Evolutionary conservation across 2,888 invertebrate genomes (phyloP).

Genomic region (Pyrochroa serraticornis): DNA sequence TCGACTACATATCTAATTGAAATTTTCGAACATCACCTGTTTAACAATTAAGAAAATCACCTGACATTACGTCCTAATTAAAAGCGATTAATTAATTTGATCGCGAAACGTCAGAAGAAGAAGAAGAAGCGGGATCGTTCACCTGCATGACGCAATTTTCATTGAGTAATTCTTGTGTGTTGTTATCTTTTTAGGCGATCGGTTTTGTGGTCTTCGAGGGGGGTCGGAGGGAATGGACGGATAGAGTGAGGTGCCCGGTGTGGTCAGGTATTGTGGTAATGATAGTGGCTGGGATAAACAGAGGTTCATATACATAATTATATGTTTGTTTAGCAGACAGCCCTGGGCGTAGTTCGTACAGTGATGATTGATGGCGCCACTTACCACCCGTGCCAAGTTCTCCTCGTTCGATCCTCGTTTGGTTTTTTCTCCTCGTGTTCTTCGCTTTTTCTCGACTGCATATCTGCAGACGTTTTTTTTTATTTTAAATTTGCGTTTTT

Average conservation of each 20-base stretch:
- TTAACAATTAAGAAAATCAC: too few species aligned
- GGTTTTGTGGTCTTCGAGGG: too few species aligned
- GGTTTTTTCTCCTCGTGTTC: slow-evolving; percentile 1
- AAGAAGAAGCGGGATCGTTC: too few species aligned
- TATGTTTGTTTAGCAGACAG: slow-evolving; percentile 61
- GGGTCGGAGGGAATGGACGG: slow-evolving; percentile 17
- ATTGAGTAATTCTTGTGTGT: slow-evolving; percentile 1
- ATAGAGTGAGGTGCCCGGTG: slow-evolving; percentile 36
- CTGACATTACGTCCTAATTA: too few species aligned
- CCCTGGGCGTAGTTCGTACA: slow-evolving; percentile 57
- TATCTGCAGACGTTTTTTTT: too few species aligned
- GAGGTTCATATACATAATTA: slow-evolving; percentile 60
- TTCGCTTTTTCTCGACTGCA: too few species aligned
- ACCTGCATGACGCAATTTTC: background rate
- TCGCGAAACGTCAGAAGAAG: too few species aligned
- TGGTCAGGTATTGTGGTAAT: slow-evolving; percentile 51
- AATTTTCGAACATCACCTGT: too few species aligned
- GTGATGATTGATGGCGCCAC: slow-evolving; percentile 58
- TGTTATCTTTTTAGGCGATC: slow-evolving; percentile 39
- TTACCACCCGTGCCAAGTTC: slow-evolving; percentile 48
- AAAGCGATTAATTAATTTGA: too few species aligned
- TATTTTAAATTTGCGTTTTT: too few species aligned
- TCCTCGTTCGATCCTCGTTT: background rate
- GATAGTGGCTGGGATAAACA: slow-evolving; percentile 57
- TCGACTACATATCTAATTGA: too few species aligned